Evolutionary conservation across 2,797 vertebrate species (phyloP).

Genomic region (Chrosomus eos): DNA sequence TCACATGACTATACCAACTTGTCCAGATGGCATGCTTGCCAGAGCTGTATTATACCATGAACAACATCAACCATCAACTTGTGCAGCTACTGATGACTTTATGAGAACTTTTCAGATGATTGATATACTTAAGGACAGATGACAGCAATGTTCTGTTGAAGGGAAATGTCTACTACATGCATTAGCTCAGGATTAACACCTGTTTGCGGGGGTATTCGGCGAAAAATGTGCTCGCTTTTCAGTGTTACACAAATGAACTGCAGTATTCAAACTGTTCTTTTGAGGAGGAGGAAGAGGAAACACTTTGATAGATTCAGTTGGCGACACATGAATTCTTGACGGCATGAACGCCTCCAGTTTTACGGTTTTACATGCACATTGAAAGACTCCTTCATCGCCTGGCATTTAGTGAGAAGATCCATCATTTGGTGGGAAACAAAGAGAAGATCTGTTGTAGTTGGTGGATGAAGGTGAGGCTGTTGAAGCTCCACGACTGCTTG

Average conservation of each 20-base stretch:
- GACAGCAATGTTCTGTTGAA: background rate
- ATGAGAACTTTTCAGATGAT: background rate
- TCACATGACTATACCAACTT: background rate
- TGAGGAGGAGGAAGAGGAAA: constrained; percentile 21
- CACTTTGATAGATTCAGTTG: constrained; percentile 42
- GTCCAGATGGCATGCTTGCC: background rate
- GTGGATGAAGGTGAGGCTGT: background rate
- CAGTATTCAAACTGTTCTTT: background rate
- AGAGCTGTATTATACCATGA: background rate
- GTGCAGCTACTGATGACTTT: background rate
- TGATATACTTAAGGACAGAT: background rate
- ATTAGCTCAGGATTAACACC: background rate
- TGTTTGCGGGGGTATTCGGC: background rate
- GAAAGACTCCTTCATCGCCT: constrained; percentile 26
- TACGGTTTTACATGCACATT: background rate
- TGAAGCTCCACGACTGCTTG: constrained; percentile 1
- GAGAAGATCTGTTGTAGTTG: background rate
- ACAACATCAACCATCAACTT: background rate
- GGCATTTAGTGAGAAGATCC: constrained; percentile 13
- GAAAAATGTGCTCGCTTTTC: background rate
- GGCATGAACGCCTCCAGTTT: constrained; percentile 7
- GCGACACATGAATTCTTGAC: constrained; percentile 14
- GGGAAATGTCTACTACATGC: background rate
- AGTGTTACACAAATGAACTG: background rate
- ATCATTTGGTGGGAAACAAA: background rate